Base-by-base conservation (phyloP, 2,113 vertebrate genomes). In the Balaeniceps rex region DNA sequence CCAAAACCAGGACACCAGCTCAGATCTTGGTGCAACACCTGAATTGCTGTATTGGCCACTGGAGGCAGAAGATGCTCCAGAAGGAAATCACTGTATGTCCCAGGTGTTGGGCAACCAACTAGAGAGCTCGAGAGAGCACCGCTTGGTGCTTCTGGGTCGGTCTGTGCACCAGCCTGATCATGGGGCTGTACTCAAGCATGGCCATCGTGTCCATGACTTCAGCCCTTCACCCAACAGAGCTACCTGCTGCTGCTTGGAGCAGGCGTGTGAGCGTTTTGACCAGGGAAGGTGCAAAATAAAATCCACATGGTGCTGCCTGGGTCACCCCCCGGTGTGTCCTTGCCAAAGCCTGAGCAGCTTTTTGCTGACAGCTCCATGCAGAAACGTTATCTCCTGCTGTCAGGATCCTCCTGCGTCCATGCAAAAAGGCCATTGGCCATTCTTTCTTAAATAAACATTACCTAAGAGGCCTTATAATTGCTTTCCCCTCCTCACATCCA, bases 371-470 rank as follows among this genome's bases (percentile, higher is more conserved):
- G 40, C 54, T 89, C 51, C 12, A 34, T 44, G 47, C 46, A 15
- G 71, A 74, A 49, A 23, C 1, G 1, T 93, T 70, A 87, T 89
- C 90, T 93, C 33, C 74, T 81, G 81, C n/a, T 61, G n/a, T 28
- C 61, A 44, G 78, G 40, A 83, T 75, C 74, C 82, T 77, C 44
- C 74, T 7, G 38, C 1, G 3, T 38, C 47, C 3, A 0, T 6
- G 60, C 33, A 36, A 17, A 60, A 66, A 38, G 87, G 81, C 91
- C 96, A 94, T 97, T 84, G 90, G 64, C 42, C 34, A 8, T n/a
- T 58, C 15, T 65, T 66, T 52, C n/a, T 12, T 52, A 31, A 66
- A 79, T 19, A 54, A 95, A 52, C 68, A 77, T 88, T 52, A 69
- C 57, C 4, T 57, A 36, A 68, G 34, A 77, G 44, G 16, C 29